Evolutionary conservation across 2,888 invertebrate species (phyloP).

Genomic region (Ctena decussata): DNA sequence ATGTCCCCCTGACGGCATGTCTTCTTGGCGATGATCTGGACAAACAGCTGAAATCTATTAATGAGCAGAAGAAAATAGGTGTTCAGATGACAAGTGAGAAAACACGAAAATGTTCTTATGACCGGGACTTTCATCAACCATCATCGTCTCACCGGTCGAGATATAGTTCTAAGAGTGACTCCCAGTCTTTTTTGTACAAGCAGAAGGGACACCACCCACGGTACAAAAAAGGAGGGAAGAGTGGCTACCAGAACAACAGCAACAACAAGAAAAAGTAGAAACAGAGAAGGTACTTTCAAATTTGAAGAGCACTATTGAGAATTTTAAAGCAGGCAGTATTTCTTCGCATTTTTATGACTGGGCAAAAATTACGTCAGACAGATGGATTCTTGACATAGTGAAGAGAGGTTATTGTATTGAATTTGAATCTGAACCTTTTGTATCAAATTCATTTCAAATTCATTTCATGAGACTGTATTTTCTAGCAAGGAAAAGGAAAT

Average conservation of each 20-base stretch:
- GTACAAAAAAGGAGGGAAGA: neutral
- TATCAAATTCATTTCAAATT: neutral
- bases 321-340: neutral
- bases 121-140: neutral
- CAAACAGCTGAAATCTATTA: slow-evolving; percentile 17
- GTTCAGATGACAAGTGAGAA: neutral
- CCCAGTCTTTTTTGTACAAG: neutral
- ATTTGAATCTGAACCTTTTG: neutral
- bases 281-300: neutral
- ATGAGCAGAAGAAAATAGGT: slow-evolving; percentile 14
- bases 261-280: neutral
- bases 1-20: neutral
- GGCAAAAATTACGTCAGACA: neutral
- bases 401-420: neutral
- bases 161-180: neutral
- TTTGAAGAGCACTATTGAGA: neutral
- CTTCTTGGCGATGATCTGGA: slow-evolving; percentile 28
- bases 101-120: neutral
- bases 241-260: neutral
- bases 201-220: neutral
- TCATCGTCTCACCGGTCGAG: neutral
- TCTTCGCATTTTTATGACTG: neutral
- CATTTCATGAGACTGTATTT: neutral
- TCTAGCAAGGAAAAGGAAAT: neutral
- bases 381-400: slow-evolving; percentile 9